Percentiles rank a stretch among this genome's conserved stretches.
Evolutionary conservation across 1,140 invertebrate genomes (phyloP).

Genomic region (Samia ricini): DNA sequence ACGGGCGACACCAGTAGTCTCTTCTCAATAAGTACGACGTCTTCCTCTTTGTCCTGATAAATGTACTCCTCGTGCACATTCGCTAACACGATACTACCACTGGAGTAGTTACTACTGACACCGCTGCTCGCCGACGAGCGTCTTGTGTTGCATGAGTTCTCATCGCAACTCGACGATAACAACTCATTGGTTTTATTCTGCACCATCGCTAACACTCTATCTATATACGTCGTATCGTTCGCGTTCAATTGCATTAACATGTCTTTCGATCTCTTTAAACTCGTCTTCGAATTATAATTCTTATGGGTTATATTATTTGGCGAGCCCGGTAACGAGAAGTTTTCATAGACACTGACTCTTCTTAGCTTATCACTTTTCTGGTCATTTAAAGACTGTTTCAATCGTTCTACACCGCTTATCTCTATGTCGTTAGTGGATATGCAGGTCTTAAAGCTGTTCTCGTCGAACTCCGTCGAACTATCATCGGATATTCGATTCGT

Average conservation of each 20-base stretch:
- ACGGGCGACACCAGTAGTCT: slow-evolving; percentile 78
- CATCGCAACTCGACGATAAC: slow-evolving; percentile 41
- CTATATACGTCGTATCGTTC: slow-evolving; percentile 28
- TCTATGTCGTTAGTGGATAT: slow-evolving; percentile 48
- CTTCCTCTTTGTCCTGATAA: slow-evolving; percentile 85
- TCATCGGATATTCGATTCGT: slow-evolving; percentile 13
- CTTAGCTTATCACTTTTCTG: slow-evolving; percentile 36
- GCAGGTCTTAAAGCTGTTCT: slow-evolving; percentile 51
- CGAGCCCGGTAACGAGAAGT: slow-evolving; percentile 64
- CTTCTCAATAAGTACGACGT: slow-evolving; percentile 84
- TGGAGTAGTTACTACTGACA: slow-evolving; percentile 61
- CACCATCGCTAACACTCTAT: slow-evolving; percentile 51
- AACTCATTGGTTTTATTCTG: slow-evolving; percentile 68
- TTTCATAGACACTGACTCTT: slow-evolving; percentile 55
- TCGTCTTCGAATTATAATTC: slow-evolving; percentile 62
- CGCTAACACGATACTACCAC: slow-evolving; percentile 62
- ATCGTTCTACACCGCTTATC: slow-evolving; percentile 58
- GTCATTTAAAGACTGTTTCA: slow-evolving; percentile 48
- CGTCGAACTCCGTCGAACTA: slow-evolving; percentile 31
- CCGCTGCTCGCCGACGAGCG: slow-evolving; percentile 67
- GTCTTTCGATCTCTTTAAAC: slow-evolving; percentile 29
- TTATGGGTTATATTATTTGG: slow-evolving; percentile 58
- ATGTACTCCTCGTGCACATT: slow-evolving; percentile 86
- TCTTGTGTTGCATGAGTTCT: slow-evolving; percentile 51
- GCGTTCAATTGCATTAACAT: too few relatives aligned